These are phyloP conservation scores for Myoxocephalus aenaeus DNA, from an alignment of 2,797 vertebrate genomes.

Conservation along the genomic window DNA sequence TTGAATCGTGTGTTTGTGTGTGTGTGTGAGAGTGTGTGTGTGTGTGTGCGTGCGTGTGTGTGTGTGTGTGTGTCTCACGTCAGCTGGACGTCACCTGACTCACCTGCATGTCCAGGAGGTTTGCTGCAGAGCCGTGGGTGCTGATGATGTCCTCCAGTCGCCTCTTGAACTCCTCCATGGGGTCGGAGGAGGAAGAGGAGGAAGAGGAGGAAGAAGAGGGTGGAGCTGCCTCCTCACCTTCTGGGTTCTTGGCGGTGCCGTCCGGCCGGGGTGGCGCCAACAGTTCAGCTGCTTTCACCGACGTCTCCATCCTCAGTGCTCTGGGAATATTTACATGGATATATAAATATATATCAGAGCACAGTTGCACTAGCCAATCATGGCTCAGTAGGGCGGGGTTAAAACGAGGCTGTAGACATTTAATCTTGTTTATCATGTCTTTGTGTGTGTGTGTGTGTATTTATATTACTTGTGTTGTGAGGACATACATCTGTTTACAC, in stretches of 20 bases:
- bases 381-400: neutral
- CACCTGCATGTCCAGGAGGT: conserved; percentile 73
- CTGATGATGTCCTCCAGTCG: conserved; percentile 93
- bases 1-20: fast-evolving
- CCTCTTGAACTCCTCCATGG: conserved; percentile 85
- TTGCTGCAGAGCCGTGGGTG: conserved; percentile 81
- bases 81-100: neutral
- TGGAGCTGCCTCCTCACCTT: neutral
- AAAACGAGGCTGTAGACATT: neutral
- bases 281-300: conserved; percentile 69
- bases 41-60: fast-evolving
- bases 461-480: neutral
- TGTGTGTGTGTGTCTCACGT: neutral
- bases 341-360: no score
- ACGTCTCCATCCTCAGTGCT: conserved; percentile 84
- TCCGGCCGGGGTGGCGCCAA: conserved; percentile 35
- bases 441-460: neutral
- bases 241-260: neutral
- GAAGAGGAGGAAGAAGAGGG: conserved; percentile 37
- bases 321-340: neutral
- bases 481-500: no score
- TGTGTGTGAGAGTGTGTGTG: fast-evolving
- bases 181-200: conserved; percentile 54
- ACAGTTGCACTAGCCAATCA: neutral
- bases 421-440: neutral